phyloP scores from a whole-genome alignment of 2,888 invertebrate genomes.

The Catocala fraxini region DNA sequence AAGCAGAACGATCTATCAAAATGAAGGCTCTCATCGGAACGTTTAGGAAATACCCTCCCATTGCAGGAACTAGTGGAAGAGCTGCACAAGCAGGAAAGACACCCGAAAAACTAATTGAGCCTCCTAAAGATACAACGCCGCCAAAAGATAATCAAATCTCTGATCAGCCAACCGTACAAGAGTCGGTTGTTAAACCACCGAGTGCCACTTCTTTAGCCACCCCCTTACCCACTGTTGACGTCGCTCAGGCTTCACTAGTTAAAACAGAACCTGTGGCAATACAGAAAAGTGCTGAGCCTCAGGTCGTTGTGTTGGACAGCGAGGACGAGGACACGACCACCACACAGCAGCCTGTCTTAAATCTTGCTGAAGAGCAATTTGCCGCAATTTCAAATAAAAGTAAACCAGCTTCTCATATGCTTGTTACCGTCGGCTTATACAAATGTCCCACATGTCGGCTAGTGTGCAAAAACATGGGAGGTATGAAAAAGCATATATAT shows the following conservation, averaged over 20 bases:
- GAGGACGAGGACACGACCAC: slow-evolving; percentile 68
- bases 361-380: slow-evolving; percentile 60
- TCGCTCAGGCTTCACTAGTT: slow-evolving; percentile 11
- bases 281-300: neutral
- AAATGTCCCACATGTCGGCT: slow-evolving; percentile 65
- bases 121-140: slow-evolving; percentile 1
- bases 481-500: slow-evolving; percentile 53
- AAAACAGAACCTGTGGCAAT: slow-evolving; percentile 57
- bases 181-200: neutral
- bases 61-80: slow-evolving; percentile 11
- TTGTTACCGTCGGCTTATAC: slow-evolving; percentile 38
- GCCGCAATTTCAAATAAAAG: slow-evolving; percentile 5
- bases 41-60: slow-evolving; percentile 38
- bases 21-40: slow-evolving; percentile 76
- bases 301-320: slow-evolving; percentile 73
- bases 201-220: neutral
- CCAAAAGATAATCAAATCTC: neutral
- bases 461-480: slow-evolving; percentile 39
- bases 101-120: slow-evolving; percentile 2
- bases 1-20: slow-evolving; percentile 78
- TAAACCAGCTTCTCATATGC: slow-evolving; percentile 18
- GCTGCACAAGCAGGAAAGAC: neutral
- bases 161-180: neutral
- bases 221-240: neutral
- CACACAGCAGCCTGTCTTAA: slow-evolving; percentile 48